Percentiles rank a stretch among this genome's conserved stretches.
phyloP scores from a whole-genome alignment of 2,113 vertebrate species.

The Onychostoma macrolepis region DNA sequence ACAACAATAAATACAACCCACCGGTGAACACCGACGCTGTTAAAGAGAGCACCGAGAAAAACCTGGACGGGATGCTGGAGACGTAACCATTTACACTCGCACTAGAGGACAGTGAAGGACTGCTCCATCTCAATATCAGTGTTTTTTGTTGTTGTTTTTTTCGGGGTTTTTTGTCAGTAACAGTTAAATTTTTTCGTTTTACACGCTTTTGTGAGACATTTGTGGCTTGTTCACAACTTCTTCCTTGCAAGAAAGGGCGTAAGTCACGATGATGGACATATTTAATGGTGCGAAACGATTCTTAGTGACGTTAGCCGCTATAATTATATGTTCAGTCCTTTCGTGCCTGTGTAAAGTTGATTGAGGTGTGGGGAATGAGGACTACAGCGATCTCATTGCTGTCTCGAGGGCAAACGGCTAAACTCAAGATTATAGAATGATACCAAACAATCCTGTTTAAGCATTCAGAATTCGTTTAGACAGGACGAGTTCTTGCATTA shows the following conservation, averaged over 20 bases:
- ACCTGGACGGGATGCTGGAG: constrained; percentile 86
- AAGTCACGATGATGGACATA: not conserved
- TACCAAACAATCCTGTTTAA: not conserved
- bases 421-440: not conserved
- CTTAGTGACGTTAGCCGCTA: not conserved
- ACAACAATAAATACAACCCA: constrained; percentile 84
- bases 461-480: not conserved
- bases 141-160: not conserved
- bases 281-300: constrained; percentile 29
- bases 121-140: not conserved
- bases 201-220: not conserved
- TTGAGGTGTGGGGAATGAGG: not conserved
- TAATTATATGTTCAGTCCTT: not conserved
- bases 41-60: constrained; percentile 84
- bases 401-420: not conserved
- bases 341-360: not conserved
- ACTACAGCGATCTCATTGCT: not conserved
- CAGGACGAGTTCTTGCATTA: not conserved
- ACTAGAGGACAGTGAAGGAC: too few relatives aligned
- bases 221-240: not conserved
- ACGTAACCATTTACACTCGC: constrained; percentile 64
- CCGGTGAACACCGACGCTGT: constrained; percentile 69
- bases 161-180: not conserved
- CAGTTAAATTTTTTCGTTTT: not conserved
- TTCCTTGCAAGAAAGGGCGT: not conserved